Evolutionary conservation across 2,888 invertebrate genomes (phyloP).

Genomic region (Drosophila testacea): DNA sequence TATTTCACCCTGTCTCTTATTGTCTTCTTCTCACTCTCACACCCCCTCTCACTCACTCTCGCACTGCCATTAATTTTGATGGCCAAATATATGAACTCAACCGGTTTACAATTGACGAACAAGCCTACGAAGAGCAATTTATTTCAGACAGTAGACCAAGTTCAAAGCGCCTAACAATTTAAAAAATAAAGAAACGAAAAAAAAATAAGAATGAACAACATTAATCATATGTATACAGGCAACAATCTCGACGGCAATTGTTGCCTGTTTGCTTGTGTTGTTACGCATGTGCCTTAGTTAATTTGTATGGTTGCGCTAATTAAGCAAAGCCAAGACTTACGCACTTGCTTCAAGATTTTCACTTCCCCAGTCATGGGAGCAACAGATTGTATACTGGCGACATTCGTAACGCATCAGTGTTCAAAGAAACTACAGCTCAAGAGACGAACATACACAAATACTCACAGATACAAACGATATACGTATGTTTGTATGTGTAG

Average conservation of each 20-base stretch:
- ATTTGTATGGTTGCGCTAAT: conserved; percentile 72
- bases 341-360: conserved; percentile 49
- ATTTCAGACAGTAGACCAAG: conserved; percentile 55
- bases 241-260: conserved; percentile 27
- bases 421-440: conserved; percentile 33
- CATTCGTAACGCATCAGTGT: conserved; percentile 53
- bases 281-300: conserved; percentile 78
- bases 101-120: conserved; percentile 62
- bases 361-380: conserved; percentile 24
- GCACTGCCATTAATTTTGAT: conserved; percentile 42
- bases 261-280: conserved; percentile 13
- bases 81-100: conserved; percentile 52
- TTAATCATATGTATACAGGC: conserved; percentile 56
- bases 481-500: not conserved
- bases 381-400: conserved; percentile 49
- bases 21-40: not conserved
- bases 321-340: conserved; percentile 53
- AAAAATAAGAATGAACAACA: conserved; percentile 41
- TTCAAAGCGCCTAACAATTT: conserved; percentile 38
- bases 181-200: conserved; percentile 14
- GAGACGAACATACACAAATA: conserved; percentile 28
- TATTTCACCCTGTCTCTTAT: conserved; percentile 3
- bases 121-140: conserved; percentile 41
- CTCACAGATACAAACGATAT: conserved; percentile 25
- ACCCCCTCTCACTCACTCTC: not conserved